These are phyloP conservation scores for Tapera naevia DNA, from an alignment of 2,797 vertebrate species.

Conservation along the genomic window DNA sequence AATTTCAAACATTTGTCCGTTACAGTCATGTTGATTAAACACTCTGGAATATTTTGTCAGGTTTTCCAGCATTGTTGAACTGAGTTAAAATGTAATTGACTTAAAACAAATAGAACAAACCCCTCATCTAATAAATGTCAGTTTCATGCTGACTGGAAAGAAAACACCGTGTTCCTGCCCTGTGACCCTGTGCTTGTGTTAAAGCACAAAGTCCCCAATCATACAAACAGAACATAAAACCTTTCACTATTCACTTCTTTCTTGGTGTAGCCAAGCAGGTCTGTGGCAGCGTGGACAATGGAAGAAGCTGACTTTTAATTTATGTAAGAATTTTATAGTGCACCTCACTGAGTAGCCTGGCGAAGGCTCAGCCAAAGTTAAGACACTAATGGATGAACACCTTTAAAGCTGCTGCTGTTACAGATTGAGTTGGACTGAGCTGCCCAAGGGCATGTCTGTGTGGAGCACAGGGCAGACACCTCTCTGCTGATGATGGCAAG, in stretches of 20 bases:
- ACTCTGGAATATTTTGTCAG: constrained; percentile 35
- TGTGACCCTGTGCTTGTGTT: constrained; percentile 39
- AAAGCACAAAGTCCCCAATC: constrained; percentile 60
- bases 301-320: background rate
- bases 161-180: constrained; percentile 62
- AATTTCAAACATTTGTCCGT: background rate
- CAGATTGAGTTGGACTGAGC: background rate
- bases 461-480: background rate
- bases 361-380: background rate
- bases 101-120: constrained; percentile 63
- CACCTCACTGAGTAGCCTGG: background rate
- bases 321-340: background rate
- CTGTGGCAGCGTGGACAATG: background rate
- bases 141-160: constrained; percentile 58
- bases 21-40: constrained; percentile 1
- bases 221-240: constrained; percentile 52
- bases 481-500: background rate
- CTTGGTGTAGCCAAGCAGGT: constrained; percentile 1
- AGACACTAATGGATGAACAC: background rate
- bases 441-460: background rate
- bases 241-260: constrained; percentile 51
- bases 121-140: constrained; percentile 51
- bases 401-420: background rate
- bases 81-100: constrained; percentile 37
- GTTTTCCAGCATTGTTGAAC: constrained; percentile 58